A percentile compares a stretch with the other conserved stretches of the same genome.
Evolutionary conservation across 2,113 vertebrate species (phyloP).

Genomic region (Leptodactylus fuscus): DNA sequence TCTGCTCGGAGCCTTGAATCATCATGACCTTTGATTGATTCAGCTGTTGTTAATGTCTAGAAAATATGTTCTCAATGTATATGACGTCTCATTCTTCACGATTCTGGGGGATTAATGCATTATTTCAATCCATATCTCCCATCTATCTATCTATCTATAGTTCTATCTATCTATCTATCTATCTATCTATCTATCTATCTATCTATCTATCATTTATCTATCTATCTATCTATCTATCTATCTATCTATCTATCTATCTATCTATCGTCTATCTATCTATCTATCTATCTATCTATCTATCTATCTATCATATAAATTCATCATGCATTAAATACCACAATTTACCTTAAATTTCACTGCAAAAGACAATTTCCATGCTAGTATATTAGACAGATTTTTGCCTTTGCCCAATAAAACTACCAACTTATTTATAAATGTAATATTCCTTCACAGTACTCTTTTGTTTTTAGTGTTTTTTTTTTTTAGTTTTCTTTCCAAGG

Average conservation of each 20-base stretch:
- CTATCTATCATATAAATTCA: neutral
- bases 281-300: neutral
- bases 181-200: neutral
- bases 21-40: constrained; percentile 25
- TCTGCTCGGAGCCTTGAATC: constrained; percentile 20
- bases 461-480: constrained; percentile 65
- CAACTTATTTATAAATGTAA: neutral
- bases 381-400: neutral
- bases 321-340: neutral
- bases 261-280: neutral
- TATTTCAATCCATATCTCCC: too few species aligned
- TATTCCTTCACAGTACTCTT: constrained; percentile 50
- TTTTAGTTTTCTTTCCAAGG: constrained; percentile 58
- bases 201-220: neutral
- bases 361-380: neutral
- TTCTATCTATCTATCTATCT: too few species aligned
- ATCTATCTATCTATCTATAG: neutral
- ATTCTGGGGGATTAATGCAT: neutral
- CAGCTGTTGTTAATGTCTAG: neutral
- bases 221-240: neutral
- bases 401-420: neutral
- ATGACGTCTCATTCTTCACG: neutral
- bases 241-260: neutral
- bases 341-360: neutral
- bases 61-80: constrained; percentile 22